Evolutionary conservation across 2,113 vertebrate genomes (phyloP).

Genomic region (Sylvia atricapilla): DNA sequence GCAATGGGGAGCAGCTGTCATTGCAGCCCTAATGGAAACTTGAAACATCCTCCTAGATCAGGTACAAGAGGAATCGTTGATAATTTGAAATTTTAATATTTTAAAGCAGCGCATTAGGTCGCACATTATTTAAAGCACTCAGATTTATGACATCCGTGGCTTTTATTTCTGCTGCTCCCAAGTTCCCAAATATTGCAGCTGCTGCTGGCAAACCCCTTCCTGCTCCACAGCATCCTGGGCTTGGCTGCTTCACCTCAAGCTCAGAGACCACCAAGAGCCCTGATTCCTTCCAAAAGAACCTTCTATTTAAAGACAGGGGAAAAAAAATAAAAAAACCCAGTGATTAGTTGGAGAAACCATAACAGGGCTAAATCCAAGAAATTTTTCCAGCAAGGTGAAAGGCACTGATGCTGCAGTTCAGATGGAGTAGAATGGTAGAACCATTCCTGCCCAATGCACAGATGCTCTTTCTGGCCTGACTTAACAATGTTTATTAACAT

Average conservation of each 20-base stretch:
- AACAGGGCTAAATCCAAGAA: background rate
- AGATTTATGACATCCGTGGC: background rate
- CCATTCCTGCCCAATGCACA: background rate
- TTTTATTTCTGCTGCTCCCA: background rate
- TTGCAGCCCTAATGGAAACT: background rate
- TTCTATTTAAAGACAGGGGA: background rate
- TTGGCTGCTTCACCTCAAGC: background rate
- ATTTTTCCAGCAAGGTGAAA: background rate
- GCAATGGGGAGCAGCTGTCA: background rate
- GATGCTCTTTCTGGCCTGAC: background rate
- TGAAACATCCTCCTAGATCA: background rate
- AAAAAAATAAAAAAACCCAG: background rate
- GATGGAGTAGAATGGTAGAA: background rate
- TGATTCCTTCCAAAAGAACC: background rate
- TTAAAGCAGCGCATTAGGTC: background rate
- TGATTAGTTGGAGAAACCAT: background rate
- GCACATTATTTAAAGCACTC: constrained; percentile 15
- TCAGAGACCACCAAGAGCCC: background rate
- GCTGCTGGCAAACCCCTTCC: background rate
- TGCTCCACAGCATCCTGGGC: background rate
- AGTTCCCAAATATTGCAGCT: background rate
- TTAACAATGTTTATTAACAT: background rate
- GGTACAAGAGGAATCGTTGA: background rate
- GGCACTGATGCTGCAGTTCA: background rate
- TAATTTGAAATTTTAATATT: constrained; percentile 34